Base-by-base conservation (phyloP, 2,113 vertebrate species). In the Malurus cyaneus region DNA sequence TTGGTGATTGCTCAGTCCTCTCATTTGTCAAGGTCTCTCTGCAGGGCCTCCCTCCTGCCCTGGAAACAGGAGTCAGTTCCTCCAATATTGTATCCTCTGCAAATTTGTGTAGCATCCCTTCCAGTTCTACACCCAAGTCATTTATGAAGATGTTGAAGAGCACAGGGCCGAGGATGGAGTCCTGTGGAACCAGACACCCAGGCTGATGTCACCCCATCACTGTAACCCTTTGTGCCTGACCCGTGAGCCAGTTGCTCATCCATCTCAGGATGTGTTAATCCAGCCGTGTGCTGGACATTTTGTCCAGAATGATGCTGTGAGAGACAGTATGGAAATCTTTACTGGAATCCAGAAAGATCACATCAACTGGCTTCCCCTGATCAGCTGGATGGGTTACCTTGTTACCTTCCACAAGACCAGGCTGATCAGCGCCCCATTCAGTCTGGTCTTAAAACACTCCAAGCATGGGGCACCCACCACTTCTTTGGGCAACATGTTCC, bases 371-470 rank as follows among this genome's bases (percentile, higher is more conserved):
- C 23, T 24, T 73, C 23, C 18, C 14, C 1, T 56, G 1, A 56
- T 15, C 50, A 65, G 34, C 4, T 12, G 28, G 25, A 25, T 31
- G 17, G 3, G 20, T 17, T 59, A 42, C 42, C 11, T 17, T 57
- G 14, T 25, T 32, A 67, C 16, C 19, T 67, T 46, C 24, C 23
- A 41, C 14, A 41, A 47, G 24, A 60, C 7, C 46, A 81, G 23
- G 16, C 5, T 74, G 28, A 18, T 67, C 28, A 53, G 39, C 53
- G 12, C 9, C 36, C 9, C 14, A 47, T 31, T 24, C n/a, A 1
- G 0, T n/a, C 34, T 2, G 0, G 8, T 44, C 32, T 60, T 66
- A 24, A 24, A 59, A 73, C 18, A 46, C 19, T 29, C 12, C 15
- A 66, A 24, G 20, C 28, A 25, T 11, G 13, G 14, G 26, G 7